These are phyloP conservation scores for Vesta saturnalis DNA, from an alignment of 2,888 invertebrate species.

Conservation along the genomic window DNA sequence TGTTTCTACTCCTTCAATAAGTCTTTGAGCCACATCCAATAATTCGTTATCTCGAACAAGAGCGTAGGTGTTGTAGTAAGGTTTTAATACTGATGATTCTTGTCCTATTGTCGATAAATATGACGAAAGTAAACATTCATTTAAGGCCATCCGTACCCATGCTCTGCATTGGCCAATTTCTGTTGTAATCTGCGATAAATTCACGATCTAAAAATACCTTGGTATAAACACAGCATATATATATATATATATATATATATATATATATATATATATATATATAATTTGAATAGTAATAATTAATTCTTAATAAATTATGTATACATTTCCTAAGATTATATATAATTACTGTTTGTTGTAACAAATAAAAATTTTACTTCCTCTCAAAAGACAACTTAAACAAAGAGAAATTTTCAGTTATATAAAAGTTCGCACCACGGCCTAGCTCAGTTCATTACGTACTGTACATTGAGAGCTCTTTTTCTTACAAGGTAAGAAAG, in stretches of 20 bases:
- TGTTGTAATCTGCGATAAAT: conserved; percentile 81
- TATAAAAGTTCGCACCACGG: no score
- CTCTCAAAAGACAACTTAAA: no score
- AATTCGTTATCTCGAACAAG: conserved; percentile 86
- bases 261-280: no score
- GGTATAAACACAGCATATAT: neutral
- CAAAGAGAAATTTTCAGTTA: no score
- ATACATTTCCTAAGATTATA: no score
- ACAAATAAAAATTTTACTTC: no score
- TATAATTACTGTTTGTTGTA: no score
- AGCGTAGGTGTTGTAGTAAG: conserved; percentile 84
- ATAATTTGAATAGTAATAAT: no score
- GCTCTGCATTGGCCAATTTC: conserved; percentile 93
- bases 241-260: neutral
- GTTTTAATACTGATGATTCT: conserved; percentile 79
- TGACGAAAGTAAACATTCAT: conserved; percentile 87
- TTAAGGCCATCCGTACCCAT: conserved; percentile 90
- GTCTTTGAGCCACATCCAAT: conserved; percentile 78
- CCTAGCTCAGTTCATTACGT: no score
- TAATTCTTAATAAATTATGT: no score
- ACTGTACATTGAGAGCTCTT: no score
- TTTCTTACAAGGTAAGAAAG: no score
- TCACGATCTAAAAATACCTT: conserved; percentile 71
- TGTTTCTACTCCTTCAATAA: conserved; percentile 81
- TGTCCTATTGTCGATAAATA: conserved; percentile 84